Base-by-base conservation (phyloP, 2,113 vertebrate species). In the Excalfactoria chinensis region DNA sequence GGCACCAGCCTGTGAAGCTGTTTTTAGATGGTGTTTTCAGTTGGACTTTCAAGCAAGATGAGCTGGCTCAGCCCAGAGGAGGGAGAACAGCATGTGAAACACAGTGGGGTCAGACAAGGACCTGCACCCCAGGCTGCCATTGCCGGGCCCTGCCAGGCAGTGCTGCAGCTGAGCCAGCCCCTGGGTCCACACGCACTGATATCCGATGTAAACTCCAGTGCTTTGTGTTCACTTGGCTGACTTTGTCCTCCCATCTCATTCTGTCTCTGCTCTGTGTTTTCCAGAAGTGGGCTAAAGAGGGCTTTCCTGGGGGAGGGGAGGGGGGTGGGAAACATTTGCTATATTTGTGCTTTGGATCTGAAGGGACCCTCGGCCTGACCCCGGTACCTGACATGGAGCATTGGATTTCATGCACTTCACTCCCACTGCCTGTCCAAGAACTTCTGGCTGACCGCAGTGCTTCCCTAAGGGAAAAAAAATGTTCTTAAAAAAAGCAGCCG, bases 41-140 rank as follows among this genome's bases (percentile, higher is more conserved):
- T 74, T 44, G 10, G 48, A 49, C 64, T 77, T 92, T 86, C 84
- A 82, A 83, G 81, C 84, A 63, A 89, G 75, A 87, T 48, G 89
- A 91, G 59, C 86, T 51, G 6, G 70, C 64, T 91, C 78, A 56
- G 81, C 68, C 35, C 14, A 64, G 67, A 41, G 2, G 2, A 92
- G 62, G 79, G 71, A 95, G 84, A 94, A 40, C 74, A 85, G 84
- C 74, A 59, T 44, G 89, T 89, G 93, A 89, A 83, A 84, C 23
- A 13, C 60, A 80, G 84, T 91, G 69, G 48, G 82, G n/a, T 60
- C 89, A 89, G 55, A 25, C 5, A 85, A 92, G 89, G 74, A 94
- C 53, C 7, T 11, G 49, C 46, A 94, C 83, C n/a, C 16, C 1
- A 2, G 30, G 58, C 19, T 62, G 30, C 46, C 55, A 56, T 28